Percentiles rank a stretch among this genome's conserved stretches.
Conservation (phyloP, 2,888 invertebrate genomes). For the Punctoribates punctum region DNA sequence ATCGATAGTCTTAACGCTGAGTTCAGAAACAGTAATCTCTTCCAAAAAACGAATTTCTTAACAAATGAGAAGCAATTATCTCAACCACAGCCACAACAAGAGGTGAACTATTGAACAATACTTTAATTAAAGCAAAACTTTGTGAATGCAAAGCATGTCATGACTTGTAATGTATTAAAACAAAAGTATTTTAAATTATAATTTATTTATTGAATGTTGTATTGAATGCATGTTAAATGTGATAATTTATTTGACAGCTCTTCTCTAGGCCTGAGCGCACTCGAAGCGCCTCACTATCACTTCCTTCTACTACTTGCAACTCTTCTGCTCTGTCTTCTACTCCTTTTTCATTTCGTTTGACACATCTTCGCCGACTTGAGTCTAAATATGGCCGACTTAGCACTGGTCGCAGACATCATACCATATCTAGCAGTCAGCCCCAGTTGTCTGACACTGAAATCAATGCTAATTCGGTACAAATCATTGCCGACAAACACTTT, state of each 20-base stretch:
- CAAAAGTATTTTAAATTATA: background rate
- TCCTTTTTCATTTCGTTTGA: constrained; percentile 21
- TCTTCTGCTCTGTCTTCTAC: constrained; percentile 37
- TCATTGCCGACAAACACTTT: background rate
- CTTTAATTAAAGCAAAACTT: background rate
- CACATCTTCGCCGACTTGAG: constrained; percentile 36
- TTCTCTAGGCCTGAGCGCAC: constrained; percentile 36
- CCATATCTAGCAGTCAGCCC: constrained; percentile 65
- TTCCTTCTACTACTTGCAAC: constrained; percentile 36
- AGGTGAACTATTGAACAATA: constrained; percentile 26
- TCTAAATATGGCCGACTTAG: constrained; percentile 51
- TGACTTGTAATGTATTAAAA: background rate
- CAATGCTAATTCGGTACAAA: constrained; percentile 45
- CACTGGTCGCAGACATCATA: constrained; percentile 79
- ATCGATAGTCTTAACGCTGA: constrained; percentile 25
- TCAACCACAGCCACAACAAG: constrained; percentile 23
- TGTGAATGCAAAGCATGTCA: constrained; percentile 20
- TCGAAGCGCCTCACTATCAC: constrained; percentile 29
- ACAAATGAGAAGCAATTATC: constrained; percentile 9
- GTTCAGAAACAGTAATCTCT: constrained; percentile 2
- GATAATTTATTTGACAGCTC: constrained; percentile 25
- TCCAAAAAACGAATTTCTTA: background rate
- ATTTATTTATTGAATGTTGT: constrained; percentile 15
- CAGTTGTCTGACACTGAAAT: constrained; percentile 43
- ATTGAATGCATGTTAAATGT: constrained; percentile 21